Evolutionary conservation across 2,797 vertebrate species (phyloP).

Genomic region (Agapornis canus): DNA sequence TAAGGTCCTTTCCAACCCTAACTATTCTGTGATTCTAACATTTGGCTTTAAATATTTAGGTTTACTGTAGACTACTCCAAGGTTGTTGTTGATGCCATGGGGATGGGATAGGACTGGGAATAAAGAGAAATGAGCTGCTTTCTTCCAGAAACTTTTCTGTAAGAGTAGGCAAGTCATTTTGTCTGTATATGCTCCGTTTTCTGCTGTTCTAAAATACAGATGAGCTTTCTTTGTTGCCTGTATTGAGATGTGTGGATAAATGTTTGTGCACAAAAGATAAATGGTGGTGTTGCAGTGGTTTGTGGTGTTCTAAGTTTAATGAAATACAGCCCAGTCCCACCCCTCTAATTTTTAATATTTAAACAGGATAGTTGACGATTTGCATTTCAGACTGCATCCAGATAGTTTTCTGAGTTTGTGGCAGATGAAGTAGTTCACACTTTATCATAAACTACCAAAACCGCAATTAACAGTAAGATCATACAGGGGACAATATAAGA

Average conservation of each 20-base stretch:
- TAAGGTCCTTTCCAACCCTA: neutral
- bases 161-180: neutral
- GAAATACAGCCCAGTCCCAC: neutral
- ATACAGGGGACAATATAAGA: neutral
- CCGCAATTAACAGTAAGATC: neutral
- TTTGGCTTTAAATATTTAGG: constrained; percentile 5
- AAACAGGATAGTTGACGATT: neutral
- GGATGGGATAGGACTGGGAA: neutral
- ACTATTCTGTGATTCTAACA: neutral
- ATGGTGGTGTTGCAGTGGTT: neutral
- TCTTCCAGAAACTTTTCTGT: neutral
- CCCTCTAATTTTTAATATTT: constrained; percentile 27
- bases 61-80: neutral
- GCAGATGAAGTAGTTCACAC: neutral
- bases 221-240: neutral
- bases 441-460: neutral
- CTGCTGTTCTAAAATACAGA: neutral
- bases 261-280: neutral
- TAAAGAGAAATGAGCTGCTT: neutral
- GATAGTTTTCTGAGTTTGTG: neutral
- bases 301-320: neutral
- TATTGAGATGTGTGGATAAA: neutral
- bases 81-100: neutral
- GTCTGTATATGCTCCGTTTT: neutral
- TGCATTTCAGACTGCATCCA: neutral